Conservation (phyloP, 2,113 vertebrate species). For the Caracal caracal region DNA sequence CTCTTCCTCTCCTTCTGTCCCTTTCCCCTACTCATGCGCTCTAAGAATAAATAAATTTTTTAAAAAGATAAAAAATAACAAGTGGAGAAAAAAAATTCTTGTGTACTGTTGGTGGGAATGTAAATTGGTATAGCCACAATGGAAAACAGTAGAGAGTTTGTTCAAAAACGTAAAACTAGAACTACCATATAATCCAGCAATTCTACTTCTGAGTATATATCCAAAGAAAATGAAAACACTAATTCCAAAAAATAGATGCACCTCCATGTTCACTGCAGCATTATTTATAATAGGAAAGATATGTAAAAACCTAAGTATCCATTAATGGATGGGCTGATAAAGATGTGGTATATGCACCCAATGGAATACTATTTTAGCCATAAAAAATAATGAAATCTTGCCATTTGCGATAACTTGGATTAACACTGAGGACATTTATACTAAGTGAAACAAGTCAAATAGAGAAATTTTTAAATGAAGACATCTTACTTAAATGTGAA, state of each 20-base stretch:
- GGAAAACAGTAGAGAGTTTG: background rate
- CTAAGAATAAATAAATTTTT: too few relatives aligned
- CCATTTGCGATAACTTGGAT: background rate
- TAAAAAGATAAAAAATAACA: background rate
- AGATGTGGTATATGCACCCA: background rate
- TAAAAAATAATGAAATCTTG: background rate
- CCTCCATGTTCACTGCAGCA: background rate
- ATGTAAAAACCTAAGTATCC: background rate
- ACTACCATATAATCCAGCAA: background rate
- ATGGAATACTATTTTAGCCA: background rate
- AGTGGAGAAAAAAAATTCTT: background rate
- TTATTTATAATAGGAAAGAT: background rate
- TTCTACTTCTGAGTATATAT: background rate
- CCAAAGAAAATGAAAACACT: background rate
- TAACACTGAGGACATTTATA: background rate
- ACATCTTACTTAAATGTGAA: background rate
- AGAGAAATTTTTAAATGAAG: background rate
- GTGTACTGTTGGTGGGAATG: background rate
- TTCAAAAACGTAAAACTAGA: background rate
- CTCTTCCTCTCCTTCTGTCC: too few relatives aligned
- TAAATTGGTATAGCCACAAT: background rate
- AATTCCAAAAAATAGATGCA: background rate
- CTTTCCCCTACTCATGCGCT: too few relatives aligned
- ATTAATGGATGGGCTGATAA: background rate
- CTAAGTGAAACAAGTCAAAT: background rate